These are phyloP conservation scores for Nomada goodeniana DNA, from an alignment of 2,888 invertebrate species.

Conservation along the genomic window DNA sequence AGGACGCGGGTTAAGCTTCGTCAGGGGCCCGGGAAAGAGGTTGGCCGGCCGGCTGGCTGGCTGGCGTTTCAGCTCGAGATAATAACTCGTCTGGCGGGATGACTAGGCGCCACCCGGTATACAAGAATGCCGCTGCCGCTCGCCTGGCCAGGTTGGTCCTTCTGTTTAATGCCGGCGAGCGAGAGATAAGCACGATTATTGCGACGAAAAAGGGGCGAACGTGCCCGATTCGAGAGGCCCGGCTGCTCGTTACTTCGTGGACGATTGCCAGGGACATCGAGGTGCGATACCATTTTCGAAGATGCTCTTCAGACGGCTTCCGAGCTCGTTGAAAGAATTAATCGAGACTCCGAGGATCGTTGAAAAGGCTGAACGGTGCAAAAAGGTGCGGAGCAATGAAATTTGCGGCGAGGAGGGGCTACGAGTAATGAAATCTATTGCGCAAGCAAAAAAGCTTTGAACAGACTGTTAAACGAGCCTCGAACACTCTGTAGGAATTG, in stretches of 20 bases:
- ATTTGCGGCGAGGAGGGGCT: neutral
- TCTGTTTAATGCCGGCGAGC: constrained; percentile 67
- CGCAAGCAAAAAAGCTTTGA: neutral
- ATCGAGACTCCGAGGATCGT: neutral
- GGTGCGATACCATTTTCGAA: constrained; percentile 19
- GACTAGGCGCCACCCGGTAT: constrained; percentile 77
- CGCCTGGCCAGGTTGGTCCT: constrained; percentile 49
- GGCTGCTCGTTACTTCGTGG: constrained; percentile 31
- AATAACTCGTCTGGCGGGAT: constrained; percentile 77
- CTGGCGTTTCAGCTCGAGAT: constrained; percentile 72
- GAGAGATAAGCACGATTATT: constrained; percentile 68
- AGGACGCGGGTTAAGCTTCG: constrained; percentile 52
- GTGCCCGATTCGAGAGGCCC: constrained; percentile 20
- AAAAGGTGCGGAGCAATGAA: no score
- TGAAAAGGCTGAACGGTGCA: neutral
- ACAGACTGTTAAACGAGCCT: neutral
- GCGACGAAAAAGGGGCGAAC: constrained; percentile 32
- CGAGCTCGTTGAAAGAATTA: neutral
- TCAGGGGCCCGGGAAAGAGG: constrained; percentile 26
- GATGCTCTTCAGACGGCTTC: constrained; percentile 1
- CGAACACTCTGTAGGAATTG: neutral
- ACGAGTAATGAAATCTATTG: neutral
- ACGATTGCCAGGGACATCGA: constrained; percentile 26
- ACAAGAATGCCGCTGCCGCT: constrained; percentile 77
- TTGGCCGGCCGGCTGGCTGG: constrained; percentile 14